phyloP scores from a whole-genome alignment of 2,888 invertebrate genomes.

The Elegia similella region DNA sequence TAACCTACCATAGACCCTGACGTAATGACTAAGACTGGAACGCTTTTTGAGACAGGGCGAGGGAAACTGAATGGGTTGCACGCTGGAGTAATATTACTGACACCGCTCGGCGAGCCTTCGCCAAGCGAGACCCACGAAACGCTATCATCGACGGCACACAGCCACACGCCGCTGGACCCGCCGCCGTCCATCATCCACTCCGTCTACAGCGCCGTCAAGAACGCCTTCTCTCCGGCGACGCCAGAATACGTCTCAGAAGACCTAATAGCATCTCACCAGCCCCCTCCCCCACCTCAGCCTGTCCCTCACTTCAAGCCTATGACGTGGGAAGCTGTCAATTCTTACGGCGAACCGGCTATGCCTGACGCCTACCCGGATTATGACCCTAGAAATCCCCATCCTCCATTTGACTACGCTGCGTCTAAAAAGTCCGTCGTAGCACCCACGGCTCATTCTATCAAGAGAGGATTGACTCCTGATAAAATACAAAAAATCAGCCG shows the following conservation, averaged over 20 bases:
- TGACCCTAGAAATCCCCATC: conserved; percentile 52
- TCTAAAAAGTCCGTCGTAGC: conserved; percentile 47
- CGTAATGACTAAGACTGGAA: conserved; percentile 36
- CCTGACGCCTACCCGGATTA: conserved; percentile 57
- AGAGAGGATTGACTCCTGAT: conserved; percentile 53
- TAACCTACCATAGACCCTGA: conserved; percentile 6
- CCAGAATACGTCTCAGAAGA: conserved; percentile 32
- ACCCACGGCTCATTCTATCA: conserved; percentile 35
- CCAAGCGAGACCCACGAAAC: conserved; percentile 50
- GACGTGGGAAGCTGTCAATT: conserved; percentile 67
- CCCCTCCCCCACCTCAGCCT: conserved; percentile 59
- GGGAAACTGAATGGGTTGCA: conserved; percentile 72
- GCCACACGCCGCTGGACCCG: conserved; percentile 63
- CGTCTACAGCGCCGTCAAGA: conserved; percentile 69
- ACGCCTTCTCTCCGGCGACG: conserved; percentile 48
- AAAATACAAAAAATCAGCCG: conserved; percentile 69
- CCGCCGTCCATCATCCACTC: conserved; percentile 63
- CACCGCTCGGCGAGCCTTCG: conserved; percentile 59
- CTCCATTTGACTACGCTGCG: conserved; percentile 52
- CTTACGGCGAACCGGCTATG: conserved; percentile 69
- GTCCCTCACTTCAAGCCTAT: conserved; percentile 58
- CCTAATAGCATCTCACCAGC: conserved; percentile 42
- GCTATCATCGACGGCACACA: conserved; percentile 32
- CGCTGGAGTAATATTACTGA: conserved; percentile 70
- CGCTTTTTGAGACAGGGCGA: conserved; percentile 74